Conservation (phyloP, 2,888 invertebrate genomes). For the Eupsilia transversa region DNA sequence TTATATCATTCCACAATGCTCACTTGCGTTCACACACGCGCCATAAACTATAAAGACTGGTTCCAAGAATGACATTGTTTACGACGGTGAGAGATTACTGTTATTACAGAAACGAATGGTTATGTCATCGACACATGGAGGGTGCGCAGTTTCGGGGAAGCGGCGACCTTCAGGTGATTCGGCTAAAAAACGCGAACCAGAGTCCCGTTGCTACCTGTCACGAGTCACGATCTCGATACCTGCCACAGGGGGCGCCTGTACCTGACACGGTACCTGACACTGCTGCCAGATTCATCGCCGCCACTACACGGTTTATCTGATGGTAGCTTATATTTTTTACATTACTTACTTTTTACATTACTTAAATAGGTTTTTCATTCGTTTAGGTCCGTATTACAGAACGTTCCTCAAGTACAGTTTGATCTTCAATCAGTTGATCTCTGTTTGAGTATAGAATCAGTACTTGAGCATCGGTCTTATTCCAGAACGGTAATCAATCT, state of each 20-base stretch:
- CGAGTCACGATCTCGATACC: slow-evolving; percentile 41
- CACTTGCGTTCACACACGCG: slow-evolving; percentile 13
- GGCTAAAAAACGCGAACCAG: slow-evolving; percentile 61
- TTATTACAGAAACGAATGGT: slow-evolving; percentile 68
- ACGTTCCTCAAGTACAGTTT: too few species aligned
- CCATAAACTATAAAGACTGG: slow-evolving; percentile 6
- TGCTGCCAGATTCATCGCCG: slow-evolving; percentile 8
- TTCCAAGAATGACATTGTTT: slow-evolving; percentile 60
- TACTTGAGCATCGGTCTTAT: too few species aligned
- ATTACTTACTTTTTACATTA: too few species aligned
- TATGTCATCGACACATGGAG: slow-evolving; percentile 54
- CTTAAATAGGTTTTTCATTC: too few species aligned
- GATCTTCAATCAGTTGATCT: too few species aligned
- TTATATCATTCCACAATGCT: not conserved
- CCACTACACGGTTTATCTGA: slow-evolving; percentile 40
- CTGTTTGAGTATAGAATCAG: too few species aligned
- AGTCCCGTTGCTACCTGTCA: slow-evolving; percentile 67
- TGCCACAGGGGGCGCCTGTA: slow-evolving; percentile 20
- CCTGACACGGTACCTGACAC: slow-evolving; percentile 24
- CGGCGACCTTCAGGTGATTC: slow-evolving; percentile 54
- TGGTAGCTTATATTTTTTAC: slow-evolving; percentile 4
- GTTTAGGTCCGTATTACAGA: too few species aligned
- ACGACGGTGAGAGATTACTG: slow-evolving; percentile 62
- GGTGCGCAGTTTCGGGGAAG: slow-evolving; percentile 72
- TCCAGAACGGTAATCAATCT: too few species aligned